Percentiles rank a stretch among this genome's conserved stretches.
These are phyloP conservation scores for Cheilosia vulpina DNA, from an alignment of 2,888 invertebrate genomes.

Conservation along the genomic window DNA sequence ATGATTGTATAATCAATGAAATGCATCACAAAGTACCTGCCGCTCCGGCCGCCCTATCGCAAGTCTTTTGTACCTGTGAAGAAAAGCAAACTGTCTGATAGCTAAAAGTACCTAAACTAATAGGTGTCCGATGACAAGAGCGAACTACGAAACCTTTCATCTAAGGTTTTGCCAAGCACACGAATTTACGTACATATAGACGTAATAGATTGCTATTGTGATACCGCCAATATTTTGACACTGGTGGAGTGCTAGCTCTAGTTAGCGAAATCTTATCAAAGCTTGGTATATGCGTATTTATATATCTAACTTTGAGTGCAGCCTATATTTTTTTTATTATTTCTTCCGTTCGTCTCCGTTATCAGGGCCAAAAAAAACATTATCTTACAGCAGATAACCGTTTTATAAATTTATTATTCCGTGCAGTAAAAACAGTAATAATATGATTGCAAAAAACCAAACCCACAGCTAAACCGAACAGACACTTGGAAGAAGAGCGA, in stretches of 20 bases:
- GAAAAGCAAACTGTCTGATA: neutral
- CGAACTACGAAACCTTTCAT: slow-evolving; percentile 10
- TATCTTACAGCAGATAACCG: slow-evolving; percentile 48
- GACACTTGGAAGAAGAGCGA: slow-evolving; percentile 2
- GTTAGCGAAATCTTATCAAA: neutral
- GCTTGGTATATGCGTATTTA: neutral
- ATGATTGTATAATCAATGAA: neutral
- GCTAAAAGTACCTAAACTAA: slow-evolving; percentile 5
- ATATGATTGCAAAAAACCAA: slow-evolving; percentile 15
- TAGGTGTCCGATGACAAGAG: neutral
- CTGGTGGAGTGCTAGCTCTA: neutral
- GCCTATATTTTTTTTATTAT: slow-evolving; percentile 21
- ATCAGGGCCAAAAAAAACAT: slow-evolving; percentile 37
- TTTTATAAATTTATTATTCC: slow-evolving; percentile 44
- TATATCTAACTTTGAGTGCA: slow-evolving; percentile 21
- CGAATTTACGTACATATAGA: neutral
- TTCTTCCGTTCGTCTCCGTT: slow-evolving; percentile 12
- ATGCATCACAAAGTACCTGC: slow-evolving; percentile 3
- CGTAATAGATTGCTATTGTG: too few species aligned
- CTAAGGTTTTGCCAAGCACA: neutral
- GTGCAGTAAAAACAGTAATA: slow-evolving; percentile 16
- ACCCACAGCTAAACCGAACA: neutral
- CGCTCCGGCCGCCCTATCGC: neutral
- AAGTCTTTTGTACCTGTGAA: neutral
- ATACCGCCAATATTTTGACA: slow-evolving; percentile 7